Evolutionary conservation across 2,888 invertebrate species (phyloP), one percentile per base, ranked within the genome.

Genomic region (Cataglyphis altisquamis): DNA sequence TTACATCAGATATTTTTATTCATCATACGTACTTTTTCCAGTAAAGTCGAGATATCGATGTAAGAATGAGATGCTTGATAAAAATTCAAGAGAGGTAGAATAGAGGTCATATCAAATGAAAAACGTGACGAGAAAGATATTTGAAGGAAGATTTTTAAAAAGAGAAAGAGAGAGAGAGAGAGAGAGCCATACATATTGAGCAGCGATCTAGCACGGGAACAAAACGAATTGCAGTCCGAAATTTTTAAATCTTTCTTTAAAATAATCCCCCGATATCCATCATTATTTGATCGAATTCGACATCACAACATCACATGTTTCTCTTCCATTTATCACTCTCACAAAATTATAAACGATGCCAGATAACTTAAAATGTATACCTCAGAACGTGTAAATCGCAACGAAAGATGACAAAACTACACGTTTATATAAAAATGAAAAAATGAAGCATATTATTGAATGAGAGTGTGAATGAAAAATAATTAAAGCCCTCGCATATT

Each of bases 51-150:
- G 60, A 60, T 80, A 80, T 80, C 60, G 74, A 82, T 78, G 80
- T 80, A 78, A 80, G 83, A 78, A 80, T 67, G 60, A 82, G 60
- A 78, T 41, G 57, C 68, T 66, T 78, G 66, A 80, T 80, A 72
- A 86, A 83, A 90, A 88, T 84, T 84, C 86, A 84, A 77, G 75
- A 57, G 48, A 57, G 77, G 63, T 81, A 83, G 78, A 81, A 86
- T 81, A 67, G 84, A 85, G 85, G 89, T 87, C 85, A 89, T 89
- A 82, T 77, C 72, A 75, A 66, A 36, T 90, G 88, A 88, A 87
- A 90, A 87, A 88, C 89, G 89, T 89, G 89, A 89, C 78, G 78
- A 78, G 87, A 89, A 89, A 87, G 66, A 85, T 74, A 75, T 84
- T 80, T 63, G 70, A 84, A 84, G 78, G 63, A 85, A 87, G 90